Evolutionary conservation across 2,797 vertebrate genomes (phyloP).

Genomic region (Coendou prehensilis): DNA sequence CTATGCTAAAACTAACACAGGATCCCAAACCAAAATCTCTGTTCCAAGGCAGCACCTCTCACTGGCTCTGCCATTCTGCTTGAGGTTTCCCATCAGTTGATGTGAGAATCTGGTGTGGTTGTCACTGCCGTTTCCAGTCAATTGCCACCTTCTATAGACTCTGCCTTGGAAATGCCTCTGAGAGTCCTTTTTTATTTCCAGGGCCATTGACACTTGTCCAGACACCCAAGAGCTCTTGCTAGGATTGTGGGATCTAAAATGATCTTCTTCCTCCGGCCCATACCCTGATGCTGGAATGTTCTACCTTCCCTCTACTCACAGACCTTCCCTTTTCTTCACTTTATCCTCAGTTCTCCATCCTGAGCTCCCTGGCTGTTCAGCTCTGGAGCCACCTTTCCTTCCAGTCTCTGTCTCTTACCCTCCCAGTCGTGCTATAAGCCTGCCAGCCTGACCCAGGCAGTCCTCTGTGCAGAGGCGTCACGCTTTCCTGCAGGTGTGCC

Average conservation of each 20-base stretch:
- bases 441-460: rapidly evolving
- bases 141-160: not conserved
- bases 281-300: not conserved
- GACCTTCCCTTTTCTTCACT: not conserved
- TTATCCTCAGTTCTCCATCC: not conserved
- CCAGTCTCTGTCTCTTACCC: not conserved
- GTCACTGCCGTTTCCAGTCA: not conserved
- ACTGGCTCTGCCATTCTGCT: not conserved
- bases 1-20: not conserved
- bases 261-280: not conserved
- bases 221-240: not conserved
- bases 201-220: not conserved
- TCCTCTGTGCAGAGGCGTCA: not conserved
- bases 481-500: rapidly evolving
- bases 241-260: not conserved
- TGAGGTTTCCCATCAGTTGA: not conserved
- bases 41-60: too few relatives aligned
- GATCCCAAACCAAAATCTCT: not conserved
- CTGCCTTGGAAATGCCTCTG: not conserved
- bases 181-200: not conserved
- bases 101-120: rapidly evolving
- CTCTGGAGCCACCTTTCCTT: not conserved
- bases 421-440: not conserved
- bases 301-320: not conserved
- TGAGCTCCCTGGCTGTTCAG: not conserved